Conservation (phyloP, 2,113 vertebrate genomes). For the Podilymbus podiceps region DNA sequence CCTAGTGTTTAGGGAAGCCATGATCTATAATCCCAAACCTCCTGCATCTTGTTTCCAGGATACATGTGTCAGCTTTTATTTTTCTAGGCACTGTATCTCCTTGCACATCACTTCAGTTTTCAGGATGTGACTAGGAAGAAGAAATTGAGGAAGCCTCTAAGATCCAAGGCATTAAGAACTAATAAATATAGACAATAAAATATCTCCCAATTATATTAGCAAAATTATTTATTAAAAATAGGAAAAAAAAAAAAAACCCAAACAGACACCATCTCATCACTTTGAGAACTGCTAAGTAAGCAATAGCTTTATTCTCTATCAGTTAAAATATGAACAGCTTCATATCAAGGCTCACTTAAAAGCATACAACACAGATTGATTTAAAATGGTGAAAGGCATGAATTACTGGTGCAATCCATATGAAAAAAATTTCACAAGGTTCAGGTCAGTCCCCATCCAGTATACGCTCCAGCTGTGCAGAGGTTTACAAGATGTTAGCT, state of each 20-base stretch:
- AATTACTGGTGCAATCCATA: background rate
- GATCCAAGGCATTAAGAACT: background rate
- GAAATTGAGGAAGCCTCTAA: background rate
- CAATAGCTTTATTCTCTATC: background rate
- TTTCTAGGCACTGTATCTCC: background rate
- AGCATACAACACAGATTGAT: background rate
- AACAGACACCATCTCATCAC: background rate
- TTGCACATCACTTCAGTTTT: background rate
- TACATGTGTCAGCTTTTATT: background rate
- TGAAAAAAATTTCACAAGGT: background rate
- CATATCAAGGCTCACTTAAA: background rate
- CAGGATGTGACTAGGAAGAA: background rate
- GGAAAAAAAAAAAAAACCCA: no score
- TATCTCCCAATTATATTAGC: background rate
- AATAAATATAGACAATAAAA: background rate
- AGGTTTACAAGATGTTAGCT: background rate
- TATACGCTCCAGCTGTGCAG: background rate
- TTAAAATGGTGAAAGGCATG: background rate
- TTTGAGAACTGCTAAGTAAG: background rate
- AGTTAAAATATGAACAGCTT: background rate
- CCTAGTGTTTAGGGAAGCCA: background rate
- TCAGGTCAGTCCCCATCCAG: background rate
- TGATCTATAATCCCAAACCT: background rate
- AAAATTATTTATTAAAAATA: background rate
- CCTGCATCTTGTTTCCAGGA: background rate